Percentiles rank a stretch among this genome's conserved stretches.
phyloP scores from a whole-genome alignment of 35 echinoderm and acorn worm species.

The Strongylocentrotus purpuratus region DNA sequence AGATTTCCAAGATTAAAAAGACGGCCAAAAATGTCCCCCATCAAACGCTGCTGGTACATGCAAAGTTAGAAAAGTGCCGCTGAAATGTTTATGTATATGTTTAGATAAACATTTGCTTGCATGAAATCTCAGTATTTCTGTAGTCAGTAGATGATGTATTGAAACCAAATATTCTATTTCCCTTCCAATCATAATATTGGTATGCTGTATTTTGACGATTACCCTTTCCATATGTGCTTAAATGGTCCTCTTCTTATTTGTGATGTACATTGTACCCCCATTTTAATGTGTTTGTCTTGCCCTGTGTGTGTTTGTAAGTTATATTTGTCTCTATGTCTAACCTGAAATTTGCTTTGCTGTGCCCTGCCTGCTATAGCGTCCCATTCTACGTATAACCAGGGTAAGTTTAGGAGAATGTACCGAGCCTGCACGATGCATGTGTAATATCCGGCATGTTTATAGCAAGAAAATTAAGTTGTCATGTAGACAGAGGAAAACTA shows the following conservation, averaged over 20 bases:
- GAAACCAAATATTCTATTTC: background rate
- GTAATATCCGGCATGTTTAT: background rate
- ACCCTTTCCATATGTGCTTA: background rate
- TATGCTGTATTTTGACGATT: background rate
- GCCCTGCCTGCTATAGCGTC: background rate
- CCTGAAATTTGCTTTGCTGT: slow-evolving; percentile 10
- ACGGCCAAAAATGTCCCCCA: background rate
- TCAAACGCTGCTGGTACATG: background rate
- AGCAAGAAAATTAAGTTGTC: background rate
- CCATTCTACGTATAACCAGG: slow-evolving; percentile 26
- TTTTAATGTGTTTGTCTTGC: background rate
- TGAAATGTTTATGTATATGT: background rate
- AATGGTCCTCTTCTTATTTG: background rate
- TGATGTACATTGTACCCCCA: background rate
- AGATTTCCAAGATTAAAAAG: background rate
- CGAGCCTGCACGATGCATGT: background rate
- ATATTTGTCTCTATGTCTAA: background rate
- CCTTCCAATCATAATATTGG: background rate
- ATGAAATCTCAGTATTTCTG: background rate
- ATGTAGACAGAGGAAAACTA: background rate
- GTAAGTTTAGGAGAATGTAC: background rate
- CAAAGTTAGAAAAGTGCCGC: background rate
- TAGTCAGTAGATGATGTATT: background rate
- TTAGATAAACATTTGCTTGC: background rate
- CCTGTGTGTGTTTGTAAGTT: background rate